These are phyloP conservation scores for Pandemis heparana DNA, from an alignment of 2,888 invertebrate species.

Conservation along the genomic window DNA sequence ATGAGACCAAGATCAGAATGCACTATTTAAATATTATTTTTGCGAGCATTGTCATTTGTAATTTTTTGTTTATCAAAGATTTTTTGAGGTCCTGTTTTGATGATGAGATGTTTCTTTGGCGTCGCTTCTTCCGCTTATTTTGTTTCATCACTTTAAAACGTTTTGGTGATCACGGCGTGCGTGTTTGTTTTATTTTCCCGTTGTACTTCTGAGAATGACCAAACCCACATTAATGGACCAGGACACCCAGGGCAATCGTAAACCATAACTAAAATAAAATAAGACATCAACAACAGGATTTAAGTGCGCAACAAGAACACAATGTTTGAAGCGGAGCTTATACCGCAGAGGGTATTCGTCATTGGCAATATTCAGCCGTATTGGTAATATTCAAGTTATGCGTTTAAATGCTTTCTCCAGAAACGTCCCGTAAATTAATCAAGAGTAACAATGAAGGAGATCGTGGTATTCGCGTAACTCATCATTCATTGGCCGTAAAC, in stretches of 20 bases:
- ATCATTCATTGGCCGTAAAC: constrained; percentile 25
- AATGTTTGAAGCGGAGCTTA: background rate
- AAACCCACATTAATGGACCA: constrained; percentile 31
- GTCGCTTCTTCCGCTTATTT: background rate
- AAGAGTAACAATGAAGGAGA: constrained; percentile 65
- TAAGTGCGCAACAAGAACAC: constrained; percentile 20
- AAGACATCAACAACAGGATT: constrained; percentile 47
- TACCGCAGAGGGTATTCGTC: constrained; percentile 34
- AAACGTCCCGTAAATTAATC: constrained; percentile 78
- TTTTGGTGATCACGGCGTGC: background rate
- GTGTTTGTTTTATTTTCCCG: constrained; percentile 25
- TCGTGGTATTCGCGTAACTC: constrained; percentile 48
- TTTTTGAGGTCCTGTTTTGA: too few species aligned
- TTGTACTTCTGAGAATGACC: constrained; percentile 33
- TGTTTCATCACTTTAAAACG: background rate
- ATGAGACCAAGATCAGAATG: too few species aligned
- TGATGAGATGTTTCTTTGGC: too few species aligned
- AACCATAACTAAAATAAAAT: constrained; percentile 64
- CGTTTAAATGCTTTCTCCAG: constrained; percentile 68
- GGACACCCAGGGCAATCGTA: constrained; percentile 35
- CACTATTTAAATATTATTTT: too few species aligned
- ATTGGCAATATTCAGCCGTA: constrained; percentile 17
- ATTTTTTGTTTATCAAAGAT: too few species aligned
- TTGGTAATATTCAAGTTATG: constrained; percentile 61
- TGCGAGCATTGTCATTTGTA: too few species aligned